Percentiles rank a stretch among this genome's conserved stretches.
phyloP scores from a whole-genome alignment of 2,113 vertebrate genomes.

The Chionis minor region DNA sequence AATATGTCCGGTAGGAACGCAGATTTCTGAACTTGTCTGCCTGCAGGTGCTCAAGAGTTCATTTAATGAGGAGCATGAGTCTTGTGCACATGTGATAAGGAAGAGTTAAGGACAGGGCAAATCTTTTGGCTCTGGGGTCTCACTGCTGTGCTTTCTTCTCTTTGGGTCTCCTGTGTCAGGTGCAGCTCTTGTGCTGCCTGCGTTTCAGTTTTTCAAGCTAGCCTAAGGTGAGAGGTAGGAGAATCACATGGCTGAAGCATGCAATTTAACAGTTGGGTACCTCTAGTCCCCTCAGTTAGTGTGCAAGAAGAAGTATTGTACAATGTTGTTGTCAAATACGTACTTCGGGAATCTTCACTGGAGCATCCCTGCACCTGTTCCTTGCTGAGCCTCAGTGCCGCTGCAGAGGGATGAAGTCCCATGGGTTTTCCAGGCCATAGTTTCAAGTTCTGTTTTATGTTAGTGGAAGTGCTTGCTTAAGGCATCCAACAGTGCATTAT shows the following conservation, averaged over 20 bases:
- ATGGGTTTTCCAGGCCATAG: neutral
- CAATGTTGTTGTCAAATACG: accelerated
- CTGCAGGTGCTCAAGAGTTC: neutral
- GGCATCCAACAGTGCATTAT: accelerated
- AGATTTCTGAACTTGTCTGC: neutral
- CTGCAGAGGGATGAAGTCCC: neutral
- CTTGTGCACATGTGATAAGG: neutral
- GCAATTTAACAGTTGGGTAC: neutral
- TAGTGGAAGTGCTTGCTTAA: neutral
- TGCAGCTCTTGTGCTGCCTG: neutral
- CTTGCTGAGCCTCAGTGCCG: accelerated
- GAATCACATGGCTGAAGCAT: neutral
- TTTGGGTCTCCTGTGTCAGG: neutral
- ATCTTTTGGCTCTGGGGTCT: neutral
- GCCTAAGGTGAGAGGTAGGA: neutral
- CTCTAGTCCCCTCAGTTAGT: neutral
- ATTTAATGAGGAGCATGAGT: neutral
- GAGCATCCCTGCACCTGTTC: accelerated
- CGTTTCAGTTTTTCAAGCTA: neutral
- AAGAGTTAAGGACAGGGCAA: neutral
- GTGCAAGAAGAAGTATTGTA: accelerated
- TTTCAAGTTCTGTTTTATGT: neutral
- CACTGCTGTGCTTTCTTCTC: neutral
- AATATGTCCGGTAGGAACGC: neutral
- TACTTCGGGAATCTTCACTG: neutral